These are phyloP conservation scores for Plotosus lineatus DNA, from an alignment of 2,113 vertebrate genomes.

Conservation along the genomic window DNA sequence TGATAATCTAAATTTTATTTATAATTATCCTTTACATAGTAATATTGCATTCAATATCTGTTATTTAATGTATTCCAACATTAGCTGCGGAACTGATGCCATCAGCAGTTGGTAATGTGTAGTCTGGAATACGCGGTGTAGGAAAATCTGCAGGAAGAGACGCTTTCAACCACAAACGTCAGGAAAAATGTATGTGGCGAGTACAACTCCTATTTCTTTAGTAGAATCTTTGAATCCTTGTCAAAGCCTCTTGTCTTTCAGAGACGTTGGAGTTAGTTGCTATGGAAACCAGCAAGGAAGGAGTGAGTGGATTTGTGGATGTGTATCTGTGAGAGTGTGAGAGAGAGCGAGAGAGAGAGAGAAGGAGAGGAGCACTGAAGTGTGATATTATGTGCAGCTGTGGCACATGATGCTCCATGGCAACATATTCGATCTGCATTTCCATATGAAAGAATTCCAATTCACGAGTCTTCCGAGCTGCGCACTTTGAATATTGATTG, in stretches of 20 bases:
- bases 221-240: slow-evolving; percentile 32
- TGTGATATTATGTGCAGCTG: slow-evolving; percentile 41
- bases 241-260: slow-evolving; percentile 38
- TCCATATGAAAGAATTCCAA: slow-evolving; percentile 50
- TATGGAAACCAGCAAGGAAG: slow-evolving; percentile 44
- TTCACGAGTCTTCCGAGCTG: background rate
- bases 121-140: background rate
- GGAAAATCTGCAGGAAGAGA: background rate
- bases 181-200: background rate
- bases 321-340: background rate
- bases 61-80: background rate
- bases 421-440: slow-evolving; percentile 41
- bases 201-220: slow-evolving; percentile 7
- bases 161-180: background rate
- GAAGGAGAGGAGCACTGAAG: slow-evolving; percentile 37
- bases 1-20: background rate
- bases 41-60: background rate
- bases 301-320: background rate
- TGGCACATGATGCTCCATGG: slow-evolving; percentile 41
- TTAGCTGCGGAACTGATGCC: background rate
- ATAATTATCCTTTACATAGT: background rate
- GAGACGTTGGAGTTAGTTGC: slow-evolving; percentile 43
- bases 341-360: slow-evolving; percentile 2
- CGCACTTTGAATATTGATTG: slow-evolving; percentile 18
- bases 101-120: background rate